These are phyloP conservation scores for Cyclargus thomasi DNA, from an alignment of 1,140 invertebrate species.

Conservation along the genomic window DNA sequence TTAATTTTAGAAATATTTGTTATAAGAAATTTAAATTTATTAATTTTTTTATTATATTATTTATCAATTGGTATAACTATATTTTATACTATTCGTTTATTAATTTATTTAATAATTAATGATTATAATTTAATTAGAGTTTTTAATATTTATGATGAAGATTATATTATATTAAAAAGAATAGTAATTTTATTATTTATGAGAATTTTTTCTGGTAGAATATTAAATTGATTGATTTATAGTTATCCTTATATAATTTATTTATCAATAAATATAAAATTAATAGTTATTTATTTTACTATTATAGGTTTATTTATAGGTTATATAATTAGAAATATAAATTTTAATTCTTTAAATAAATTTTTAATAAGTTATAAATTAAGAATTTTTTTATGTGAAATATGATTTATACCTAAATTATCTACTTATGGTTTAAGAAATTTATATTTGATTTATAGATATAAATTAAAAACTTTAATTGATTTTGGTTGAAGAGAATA, in stretches of 20 bases:
- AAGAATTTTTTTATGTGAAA: constrained; percentile 29
- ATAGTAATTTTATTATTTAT: constrained; percentile 73
- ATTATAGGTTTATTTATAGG: constrained; percentile 50
- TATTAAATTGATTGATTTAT: constrained; percentile 33
- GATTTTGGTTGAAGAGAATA: constrained; percentile 16
- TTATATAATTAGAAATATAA: constrained; percentile 58
- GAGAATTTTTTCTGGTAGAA: constrained; percentile 62
- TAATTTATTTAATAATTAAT: constrained; percentile 71
- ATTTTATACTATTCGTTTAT: constrained; percentile 74
- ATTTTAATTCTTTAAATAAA: constrained; percentile 51
- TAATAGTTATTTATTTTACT: constrained; percentile 33
- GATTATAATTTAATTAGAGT: constrained; percentile 64
- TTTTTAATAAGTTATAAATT: constrained; percentile 48
- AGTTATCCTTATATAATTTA: constrained; percentile 69
- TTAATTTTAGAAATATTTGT: constrained; percentile 76
- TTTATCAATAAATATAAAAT: constrained; percentile 65
- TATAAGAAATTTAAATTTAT: constrained; percentile 69
- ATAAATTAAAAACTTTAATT: constrained; percentile 22
- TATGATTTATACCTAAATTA: constrained; percentile 8
- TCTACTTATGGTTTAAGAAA: background rate
- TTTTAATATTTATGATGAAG: constrained; percentile 66
- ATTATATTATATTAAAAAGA: constrained; percentile 65
- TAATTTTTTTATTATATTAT: constrained; percentile 73
- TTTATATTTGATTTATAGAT: constrained; percentile 22
- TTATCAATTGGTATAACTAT: constrained; percentile 75